Evolutionary conservation across 2,797 vertebrate genomes (phyloP), one percentile per base, ranked within the genome.

Genomic region (Sebastes glaucus): DNA sequence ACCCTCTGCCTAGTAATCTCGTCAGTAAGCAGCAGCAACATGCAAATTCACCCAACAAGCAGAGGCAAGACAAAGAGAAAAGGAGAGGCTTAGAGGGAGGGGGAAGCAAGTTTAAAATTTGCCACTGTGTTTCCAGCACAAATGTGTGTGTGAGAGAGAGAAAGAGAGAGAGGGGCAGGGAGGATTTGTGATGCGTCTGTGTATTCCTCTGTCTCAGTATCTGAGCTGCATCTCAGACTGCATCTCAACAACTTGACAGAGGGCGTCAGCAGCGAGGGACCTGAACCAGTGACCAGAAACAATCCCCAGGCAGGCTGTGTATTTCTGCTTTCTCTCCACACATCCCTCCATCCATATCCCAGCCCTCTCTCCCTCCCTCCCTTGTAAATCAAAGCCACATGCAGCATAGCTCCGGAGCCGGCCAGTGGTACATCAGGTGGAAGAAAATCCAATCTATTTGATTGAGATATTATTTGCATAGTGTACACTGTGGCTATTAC

Each of bases 231-330:
- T 90, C 89, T 90, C 80, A 82, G 80, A 69, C 84, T 89, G 84
- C 88, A 87, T 89, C 83, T 88, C 83, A 92, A 91, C 89, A 90
- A 77, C 86, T 87, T 93, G 93, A 93, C 92, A 93, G 90, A 89
- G 89, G 88, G 87, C 73, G 71, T 84, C 82, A 70, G 86, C 75
- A 81, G 81, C 83, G 38, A 85, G 85, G 84, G 91, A 89, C 87
- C 82, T 82, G 90, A 94, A 93, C 90, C 93, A 93, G 89, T 93
- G 93, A 95, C 93, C 93, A 95, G 89, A 94, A 94, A 93, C 88
- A 88, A 92, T 91, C 87, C 82, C 88, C 82, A 83, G 81, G 85
- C 91, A 88, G 84, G 52, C 86, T 88, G 69, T 78, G 76, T 71
- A 62, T 81, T 89, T 87, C 78, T 84, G 77, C 81, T 83, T 69